A percentile compares a stretch with the other conserved stretches of the same genome.
Conservation (phyloP, 2,888 invertebrate genomes). For the Sthenelais limicola region DNA sequence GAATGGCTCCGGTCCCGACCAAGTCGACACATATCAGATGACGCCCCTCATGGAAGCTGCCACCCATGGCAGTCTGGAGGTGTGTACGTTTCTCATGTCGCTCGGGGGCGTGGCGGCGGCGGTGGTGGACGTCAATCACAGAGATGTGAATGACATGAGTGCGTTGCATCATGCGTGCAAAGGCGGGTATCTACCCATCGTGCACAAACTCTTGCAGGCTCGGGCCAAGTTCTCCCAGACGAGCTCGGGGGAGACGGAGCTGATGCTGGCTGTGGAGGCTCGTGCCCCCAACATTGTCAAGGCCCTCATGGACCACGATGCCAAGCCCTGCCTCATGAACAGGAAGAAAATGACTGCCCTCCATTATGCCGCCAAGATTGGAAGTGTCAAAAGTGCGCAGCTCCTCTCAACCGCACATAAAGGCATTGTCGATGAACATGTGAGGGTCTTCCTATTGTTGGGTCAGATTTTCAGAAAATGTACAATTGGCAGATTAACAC, state of each 20-base stretch:
- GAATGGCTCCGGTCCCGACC: constrained; percentile 15
- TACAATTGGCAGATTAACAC: too few species aligned
- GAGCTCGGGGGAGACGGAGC: constrained; percentile 35
- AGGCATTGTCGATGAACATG: too few species aligned
- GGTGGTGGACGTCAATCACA: constrained; percentile 24
- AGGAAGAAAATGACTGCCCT: constrained; percentile 40
- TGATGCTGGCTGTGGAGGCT: constrained; percentile 39
- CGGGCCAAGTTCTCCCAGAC: constrained; percentile 9
- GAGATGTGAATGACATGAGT: not conserved
- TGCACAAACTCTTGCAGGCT: not conserved
- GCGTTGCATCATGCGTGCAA: constrained; percentile 34
- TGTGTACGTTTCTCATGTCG: constrained; percentile 10
- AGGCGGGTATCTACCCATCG: constrained; percentile 8
- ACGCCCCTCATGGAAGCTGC: constrained; percentile 36
- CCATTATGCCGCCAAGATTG: constrained; percentile 38
- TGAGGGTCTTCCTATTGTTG: too few species aligned
- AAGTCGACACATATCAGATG: constrained; percentile 38
- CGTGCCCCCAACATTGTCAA: constrained; percentile 31
- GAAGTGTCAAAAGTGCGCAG: not conserved
- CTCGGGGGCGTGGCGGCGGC: too few species aligned
- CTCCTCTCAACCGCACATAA: not conserved
- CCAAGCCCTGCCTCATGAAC: constrained; percentile 24
- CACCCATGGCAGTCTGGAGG: constrained; percentile 14
- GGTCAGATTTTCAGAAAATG: too few species aligned
- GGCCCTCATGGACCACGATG: constrained; percentile 18